Evolutionary conservation across 2,797 vertebrate genomes (phyloP).

Genomic region (Pseudochirops cupreus): DNA sequence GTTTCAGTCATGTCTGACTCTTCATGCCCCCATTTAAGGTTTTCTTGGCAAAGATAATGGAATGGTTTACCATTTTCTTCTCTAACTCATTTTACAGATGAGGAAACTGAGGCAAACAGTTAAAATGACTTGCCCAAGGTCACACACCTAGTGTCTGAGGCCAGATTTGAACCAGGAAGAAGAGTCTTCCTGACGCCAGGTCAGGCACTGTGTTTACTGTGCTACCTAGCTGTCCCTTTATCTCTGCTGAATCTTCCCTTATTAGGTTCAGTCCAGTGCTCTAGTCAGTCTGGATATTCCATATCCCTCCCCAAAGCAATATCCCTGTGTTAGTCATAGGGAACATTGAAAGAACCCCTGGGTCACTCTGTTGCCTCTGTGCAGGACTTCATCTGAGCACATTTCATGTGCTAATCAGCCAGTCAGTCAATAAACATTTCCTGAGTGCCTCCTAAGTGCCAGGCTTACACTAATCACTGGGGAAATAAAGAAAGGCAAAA

Average conservation of each 20-base stretch:
- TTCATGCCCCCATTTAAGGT: too few species aligned
- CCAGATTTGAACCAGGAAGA: too few species aligned
- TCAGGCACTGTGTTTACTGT: too few species aligned
- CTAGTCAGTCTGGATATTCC: not conserved
- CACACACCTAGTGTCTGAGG: too few species aligned
- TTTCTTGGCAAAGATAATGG: too few species aligned
- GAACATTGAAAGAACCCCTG: not conserved
- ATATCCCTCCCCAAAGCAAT: not conserved
- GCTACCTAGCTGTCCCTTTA: not conserved
- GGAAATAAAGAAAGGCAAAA: not conserved
- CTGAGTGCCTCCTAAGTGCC: not conserved
- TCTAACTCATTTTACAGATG: too few species aligned
- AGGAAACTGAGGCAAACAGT: too few species aligned
- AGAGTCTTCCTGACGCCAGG: too few species aligned
- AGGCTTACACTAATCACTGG: not conserved
- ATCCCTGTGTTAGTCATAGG: not conserved
- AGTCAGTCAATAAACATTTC: not conserved
- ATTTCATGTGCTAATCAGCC: not conserved
- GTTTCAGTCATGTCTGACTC: too few species aligned
- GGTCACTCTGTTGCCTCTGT: not conserved
- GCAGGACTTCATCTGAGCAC: not conserved
- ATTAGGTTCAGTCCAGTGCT: not conserved
- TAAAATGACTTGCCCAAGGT: too few species aligned
- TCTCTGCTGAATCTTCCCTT: not conserved
- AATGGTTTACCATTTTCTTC: too few species aligned